Conservation (phyloP, 2,888 invertebrate genomes). For the Octonoba sinensis region DNA sequence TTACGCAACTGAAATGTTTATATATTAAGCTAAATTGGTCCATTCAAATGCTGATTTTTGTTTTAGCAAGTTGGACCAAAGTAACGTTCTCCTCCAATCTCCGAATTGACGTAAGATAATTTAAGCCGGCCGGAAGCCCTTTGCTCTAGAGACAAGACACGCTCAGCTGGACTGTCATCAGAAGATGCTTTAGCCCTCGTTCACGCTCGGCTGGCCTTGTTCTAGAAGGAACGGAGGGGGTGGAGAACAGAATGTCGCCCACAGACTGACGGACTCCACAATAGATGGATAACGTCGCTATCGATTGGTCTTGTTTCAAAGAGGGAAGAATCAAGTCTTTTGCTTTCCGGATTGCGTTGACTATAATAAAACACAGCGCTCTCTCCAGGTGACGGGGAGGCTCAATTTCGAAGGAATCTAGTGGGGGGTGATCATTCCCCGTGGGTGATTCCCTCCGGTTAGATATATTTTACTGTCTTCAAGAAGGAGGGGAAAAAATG, state of each 20-base stretch:
- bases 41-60: constrained; percentile 12
- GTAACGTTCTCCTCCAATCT: constrained; percentile 25
- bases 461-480: too few species aligned
- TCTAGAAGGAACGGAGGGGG: constrained; percentile 8
- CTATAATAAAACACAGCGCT: too few species aligned
- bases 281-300: constrained; percentile 37
- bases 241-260: constrained; percentile 17
- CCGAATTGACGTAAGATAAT: constrained; percentile 24
- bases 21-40: not conserved
- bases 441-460: too few species aligned
- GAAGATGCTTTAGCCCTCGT: constrained; percentile 10
- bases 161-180: constrained; percentile 48
- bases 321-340: constrained; percentile 9
- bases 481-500: too few species aligned
- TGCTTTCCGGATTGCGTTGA: too few species aligned
- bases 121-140: constrained; percentile 25
- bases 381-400: too few species aligned
- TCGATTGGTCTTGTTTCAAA: constrained; percentile 46
- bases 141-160: constrained; percentile 30
- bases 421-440: too few species aligned
- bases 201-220: constrained; percentile 18
- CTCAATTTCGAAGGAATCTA: too few species aligned
- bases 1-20: too few species aligned
- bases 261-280: constrained; percentile 53
- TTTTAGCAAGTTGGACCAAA: constrained; percentile 11